These are phyloP conservation scores for Drosophila aff. DNA, from an alignment of 1,140 invertebrate species.

Conservation along the genomic window DNA sequence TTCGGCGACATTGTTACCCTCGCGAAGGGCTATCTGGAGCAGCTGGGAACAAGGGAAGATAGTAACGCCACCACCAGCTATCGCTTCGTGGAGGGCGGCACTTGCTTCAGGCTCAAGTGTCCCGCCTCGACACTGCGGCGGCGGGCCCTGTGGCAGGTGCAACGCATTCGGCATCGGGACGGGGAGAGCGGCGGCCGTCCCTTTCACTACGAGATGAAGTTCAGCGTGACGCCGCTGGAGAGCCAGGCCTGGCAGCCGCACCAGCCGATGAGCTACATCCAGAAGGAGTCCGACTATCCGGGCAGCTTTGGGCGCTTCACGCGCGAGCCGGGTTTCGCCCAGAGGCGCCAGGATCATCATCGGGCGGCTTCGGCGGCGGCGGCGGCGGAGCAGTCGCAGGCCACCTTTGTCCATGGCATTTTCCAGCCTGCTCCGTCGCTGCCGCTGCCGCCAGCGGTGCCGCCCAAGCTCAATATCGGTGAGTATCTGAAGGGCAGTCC, in stretches of 20 bases:
- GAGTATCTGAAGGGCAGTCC: constrained; percentile 65
- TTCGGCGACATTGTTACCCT: constrained; percentile 88
- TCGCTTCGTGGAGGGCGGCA: constrained; percentile 86
- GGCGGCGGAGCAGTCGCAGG: constrained; percentile 45
- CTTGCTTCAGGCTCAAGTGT: constrained; percentile 15
- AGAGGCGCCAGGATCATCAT: constrained; percentile 72
- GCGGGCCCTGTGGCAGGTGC: constrained; percentile 88
- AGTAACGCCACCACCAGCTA: constrained; percentile 85
- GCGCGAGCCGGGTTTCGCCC: constrained; percentile 60
- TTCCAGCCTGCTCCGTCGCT: constrained; percentile 57
- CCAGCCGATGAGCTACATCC: constrained; percentile 64
- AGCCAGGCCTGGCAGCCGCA: constrained; percentile 44
- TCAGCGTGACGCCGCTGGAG: constrained; percentile 86
- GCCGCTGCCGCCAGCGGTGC: constrained; percentile 31
- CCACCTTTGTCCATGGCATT: constrained; percentile 72
- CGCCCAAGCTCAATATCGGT: constrained; percentile 73
- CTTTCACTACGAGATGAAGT: constrained; percentile 88
- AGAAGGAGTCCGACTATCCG: constrained; percentile 81
- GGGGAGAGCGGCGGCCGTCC: constrained; percentile 51
- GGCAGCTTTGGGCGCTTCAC: constrained; percentile 65
- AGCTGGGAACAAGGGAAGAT: constrained; percentile 61
- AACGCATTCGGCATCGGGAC: constrained; percentile 88
- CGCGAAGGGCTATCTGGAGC: constrained; percentile 87
- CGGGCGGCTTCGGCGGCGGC: constrained; percentile 9
- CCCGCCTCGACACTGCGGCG: constrained; percentile 49